Percentiles rank a stretch among this genome's conserved stretches.
These are phyloP conservation scores for Drosophila birchii DNA, from an alignment of 2,888 invertebrate species.

Conservation along the genomic window DNA sequence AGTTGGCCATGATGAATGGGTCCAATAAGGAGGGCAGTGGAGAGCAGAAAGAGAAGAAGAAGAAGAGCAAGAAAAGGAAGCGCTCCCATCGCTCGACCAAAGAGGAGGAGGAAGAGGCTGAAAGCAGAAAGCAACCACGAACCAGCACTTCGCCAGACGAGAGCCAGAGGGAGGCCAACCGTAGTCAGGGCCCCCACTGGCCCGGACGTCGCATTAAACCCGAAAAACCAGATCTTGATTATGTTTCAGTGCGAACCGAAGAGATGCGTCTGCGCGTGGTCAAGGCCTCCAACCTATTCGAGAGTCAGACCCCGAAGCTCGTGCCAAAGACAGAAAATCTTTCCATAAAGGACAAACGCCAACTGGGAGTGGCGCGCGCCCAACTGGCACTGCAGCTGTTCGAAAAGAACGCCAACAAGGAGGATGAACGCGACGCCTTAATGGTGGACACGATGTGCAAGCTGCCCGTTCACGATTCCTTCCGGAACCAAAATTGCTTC, in stretches of 20 bases:
- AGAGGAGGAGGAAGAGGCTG: background rate
- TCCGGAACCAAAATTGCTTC: slow-evolving; percentile 28
- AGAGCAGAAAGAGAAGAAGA: slow-evolving; percentile 17
- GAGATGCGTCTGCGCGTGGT: slow-evolving; percentile 19
- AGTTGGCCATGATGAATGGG: background rate
- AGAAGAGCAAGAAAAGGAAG: slow-evolving; percentile 25
- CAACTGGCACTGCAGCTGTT: slow-evolving; percentile 30
- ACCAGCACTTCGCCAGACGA: slow-evolving; percentile 2
- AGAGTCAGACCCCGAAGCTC: background rate
- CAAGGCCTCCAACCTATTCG: background rate
- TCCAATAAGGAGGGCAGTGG: background rate
- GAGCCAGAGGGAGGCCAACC: slow-evolving; percentile 10
- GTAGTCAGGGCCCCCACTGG: background rate
- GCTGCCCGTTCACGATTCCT: slow-evolving; percentile 35
- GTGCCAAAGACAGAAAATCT: background rate
- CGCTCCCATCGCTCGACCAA: slow-evolving; percentile 17
- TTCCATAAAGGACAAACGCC: slow-evolving; percentile 45
- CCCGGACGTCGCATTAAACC: slow-evolving; percentile 11
- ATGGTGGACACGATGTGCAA: slow-evolving; percentile 58
- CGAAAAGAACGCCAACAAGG: slow-evolving; percentile 2
- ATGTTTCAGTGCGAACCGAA: slow-evolving; percentile 23
- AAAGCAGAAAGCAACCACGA: background rate
- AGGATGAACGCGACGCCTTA: slow-evolving; percentile 36
- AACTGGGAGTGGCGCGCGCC: slow-evolving; percentile 45
- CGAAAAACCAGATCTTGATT: background rate